These are phyloP conservation scores for Petromus typicus DNA, from an alignment of 2,113 vertebrate genomes.

Conservation along the genomic window DNA sequence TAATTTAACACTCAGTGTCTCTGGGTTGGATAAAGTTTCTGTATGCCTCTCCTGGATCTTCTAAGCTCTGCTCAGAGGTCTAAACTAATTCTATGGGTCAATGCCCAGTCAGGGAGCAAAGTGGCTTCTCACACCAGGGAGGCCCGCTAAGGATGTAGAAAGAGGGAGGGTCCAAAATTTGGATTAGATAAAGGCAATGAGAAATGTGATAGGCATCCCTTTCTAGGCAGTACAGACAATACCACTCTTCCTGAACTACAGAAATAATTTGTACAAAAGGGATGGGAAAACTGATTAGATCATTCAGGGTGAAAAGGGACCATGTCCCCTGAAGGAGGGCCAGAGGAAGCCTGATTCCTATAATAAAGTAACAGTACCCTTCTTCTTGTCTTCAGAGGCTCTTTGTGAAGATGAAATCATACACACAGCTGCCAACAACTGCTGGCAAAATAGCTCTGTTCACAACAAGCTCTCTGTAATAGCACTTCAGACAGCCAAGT, in stretches of 20 bases:
- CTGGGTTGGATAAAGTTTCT: neutral
- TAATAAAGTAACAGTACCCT: neutral
- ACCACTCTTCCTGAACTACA: neutral
- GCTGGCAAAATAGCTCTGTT: slow-evolving; percentile 9
- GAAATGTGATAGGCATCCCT: neutral
- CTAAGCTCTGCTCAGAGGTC: slow-evolving; percentile 6
- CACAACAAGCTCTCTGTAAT: neutral
- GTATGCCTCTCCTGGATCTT: neutral
- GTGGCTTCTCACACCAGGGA: slow-evolving; percentile 30
- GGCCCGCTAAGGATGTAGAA: slow-evolving; percentile 34
- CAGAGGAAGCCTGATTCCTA: neutral
- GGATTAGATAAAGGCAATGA: neutral
- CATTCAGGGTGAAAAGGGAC: slow-evolving; percentile 7
- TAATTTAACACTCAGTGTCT: neutral
- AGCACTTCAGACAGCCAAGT: slow-evolving; percentile 29
- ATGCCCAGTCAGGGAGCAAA: slow-evolving; percentile 33
- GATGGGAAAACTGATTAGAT: neutral
- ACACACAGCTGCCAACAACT: neutral
- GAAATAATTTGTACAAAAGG: neutral
- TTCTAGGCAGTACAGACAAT: neutral
- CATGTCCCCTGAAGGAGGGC: neutral
- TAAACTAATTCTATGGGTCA: slow-evolving; percentile 21
- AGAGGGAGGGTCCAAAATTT: neutral
- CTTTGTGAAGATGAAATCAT: slow-evolving; percentile 33
- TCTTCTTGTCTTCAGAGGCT: neutral